phyloP scores from a whole-genome alignment of 2,888 invertebrate genomes.

The Dioctria linearis region DNA sequence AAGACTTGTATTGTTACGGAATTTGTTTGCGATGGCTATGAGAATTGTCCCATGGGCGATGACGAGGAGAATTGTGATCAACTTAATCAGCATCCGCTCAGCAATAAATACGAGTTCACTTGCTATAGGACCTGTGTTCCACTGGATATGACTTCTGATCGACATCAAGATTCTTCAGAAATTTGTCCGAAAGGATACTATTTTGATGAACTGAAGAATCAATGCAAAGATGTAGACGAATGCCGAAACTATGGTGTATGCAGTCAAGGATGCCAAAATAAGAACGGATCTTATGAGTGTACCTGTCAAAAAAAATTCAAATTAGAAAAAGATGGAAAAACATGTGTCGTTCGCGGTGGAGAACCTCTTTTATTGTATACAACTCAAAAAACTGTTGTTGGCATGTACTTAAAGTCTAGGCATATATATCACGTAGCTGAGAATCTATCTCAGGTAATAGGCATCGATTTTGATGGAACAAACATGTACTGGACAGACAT shows the following conservation, averaged over 20 bases:
- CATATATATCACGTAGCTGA: slow-evolving; percentile 69
- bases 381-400: slow-evolving; percentile 77
- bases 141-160: slow-evolving; percentile 79
- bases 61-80: slow-evolving; percentile 73
- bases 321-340: slow-evolving; percentile 72
- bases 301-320: slow-evolving; percentile 75
- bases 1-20: slow-evolving; percentile 79
- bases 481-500: slow-evolving; percentile 86
- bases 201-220: slow-evolving; percentile 61
- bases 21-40: slow-evolving; percentile 82
- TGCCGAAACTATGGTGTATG: slow-evolving; percentile 78
- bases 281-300: slow-evolving; percentile 75
- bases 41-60: slow-evolving; percentile 78
- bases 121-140: slow-evolving; percentile 77
- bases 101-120: slow-evolving; percentile 65
- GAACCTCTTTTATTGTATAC: slow-evolving; percentile 81
- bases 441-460: slow-evolving; percentile 75
- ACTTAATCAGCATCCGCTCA: slow-evolving; percentile 61
- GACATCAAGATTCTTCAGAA: slow-evolving; percentile 81
- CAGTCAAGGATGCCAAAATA: slow-evolving; percentile 79
- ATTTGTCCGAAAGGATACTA: slow-evolving; percentile 73
- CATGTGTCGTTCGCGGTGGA: slow-evolving; percentile 74
- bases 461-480: slow-evolving; percentile 80
- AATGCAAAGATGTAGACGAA: slow-evolving; percentile 75
- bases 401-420: slow-evolving; percentile 75